Evolutionary conservation across 2,797 vertebrate genomes (phyloP).

Genomic region (Graptemys geographica): DNA sequence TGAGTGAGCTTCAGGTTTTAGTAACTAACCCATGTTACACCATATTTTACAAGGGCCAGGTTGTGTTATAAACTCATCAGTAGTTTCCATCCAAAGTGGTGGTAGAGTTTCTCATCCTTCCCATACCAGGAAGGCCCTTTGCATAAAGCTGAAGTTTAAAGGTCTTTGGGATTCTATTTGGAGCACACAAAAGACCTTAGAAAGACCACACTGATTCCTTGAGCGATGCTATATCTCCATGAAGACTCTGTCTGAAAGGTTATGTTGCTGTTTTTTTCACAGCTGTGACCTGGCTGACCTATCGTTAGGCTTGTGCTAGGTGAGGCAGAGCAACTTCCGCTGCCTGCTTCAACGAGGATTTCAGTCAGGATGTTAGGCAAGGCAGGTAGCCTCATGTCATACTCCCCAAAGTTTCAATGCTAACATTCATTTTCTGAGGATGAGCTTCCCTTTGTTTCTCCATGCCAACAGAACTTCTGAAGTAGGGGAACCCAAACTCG

Average conservation of each 20-base stretch:
- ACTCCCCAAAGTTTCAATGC: conserved; percentile 15
- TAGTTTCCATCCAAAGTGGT: neutral
- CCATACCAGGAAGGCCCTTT: neutral
- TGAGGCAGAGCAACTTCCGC: neutral
- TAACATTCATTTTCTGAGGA: neutral
- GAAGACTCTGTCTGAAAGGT: no score
- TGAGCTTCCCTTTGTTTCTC: neutral
- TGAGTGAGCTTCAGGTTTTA: neutral
- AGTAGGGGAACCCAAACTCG: neutral
- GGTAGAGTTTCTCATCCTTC: neutral
- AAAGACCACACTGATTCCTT: neutral
- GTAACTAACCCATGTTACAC: neutral
- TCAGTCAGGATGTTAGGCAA: neutral
- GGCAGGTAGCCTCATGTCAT: neutral
- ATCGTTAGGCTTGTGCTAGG: neutral
- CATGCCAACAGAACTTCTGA: rapidly evolving
- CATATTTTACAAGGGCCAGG: neutral
- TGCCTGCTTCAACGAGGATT: neutral
- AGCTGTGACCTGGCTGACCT: conserved; percentile 5
- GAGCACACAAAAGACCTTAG: neutral
- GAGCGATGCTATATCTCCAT: neutral
- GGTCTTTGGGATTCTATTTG: neutral
- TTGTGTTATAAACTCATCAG: neutral
- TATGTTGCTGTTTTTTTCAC: neutral
- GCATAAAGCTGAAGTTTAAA: neutral